phyloP scores from a whole-genome alignment of 2,113 vertebrate species.

The Chloebia gouldiae region DNA sequence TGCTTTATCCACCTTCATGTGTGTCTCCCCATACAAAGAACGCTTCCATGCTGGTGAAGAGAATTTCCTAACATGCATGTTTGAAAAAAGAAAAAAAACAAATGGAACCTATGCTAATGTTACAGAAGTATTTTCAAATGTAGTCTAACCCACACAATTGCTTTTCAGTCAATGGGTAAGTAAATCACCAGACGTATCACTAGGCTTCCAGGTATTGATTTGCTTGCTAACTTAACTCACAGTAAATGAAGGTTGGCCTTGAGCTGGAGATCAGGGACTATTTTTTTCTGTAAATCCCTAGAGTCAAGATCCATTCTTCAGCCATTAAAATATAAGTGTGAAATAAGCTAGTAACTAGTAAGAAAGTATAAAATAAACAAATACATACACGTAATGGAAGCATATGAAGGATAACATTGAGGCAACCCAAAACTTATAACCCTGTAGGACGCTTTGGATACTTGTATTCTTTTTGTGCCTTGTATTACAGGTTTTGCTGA shows the following conservation, averaged over 20 bases:
- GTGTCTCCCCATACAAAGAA: background rate
- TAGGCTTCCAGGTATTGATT: conserved; percentile 28
- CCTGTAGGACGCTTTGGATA: background rate
- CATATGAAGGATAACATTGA: background rate
- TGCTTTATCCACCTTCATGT: background rate
- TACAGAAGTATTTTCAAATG: background rate
- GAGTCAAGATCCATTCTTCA: background rate
- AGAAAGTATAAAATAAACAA: background rate
- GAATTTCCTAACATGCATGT: background rate
- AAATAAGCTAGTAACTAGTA: background rate
- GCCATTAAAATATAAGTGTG: background rate
- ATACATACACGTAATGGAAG: background rate
- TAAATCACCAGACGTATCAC: conserved; percentile 29
- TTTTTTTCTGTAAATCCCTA: background rate
- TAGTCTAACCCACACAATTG: background rate
- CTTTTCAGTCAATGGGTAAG: conserved; percentile 23
- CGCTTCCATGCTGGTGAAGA: background rate
- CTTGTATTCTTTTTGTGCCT: background rate
- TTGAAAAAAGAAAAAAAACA: background rate
- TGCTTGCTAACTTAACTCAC: background rate
- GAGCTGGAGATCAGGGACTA: background rate
- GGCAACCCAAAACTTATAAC: background rate
- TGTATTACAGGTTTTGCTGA: background rate
- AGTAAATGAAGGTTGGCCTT: conserved; percentile 14
- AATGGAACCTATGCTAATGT: background rate